A percentile compares a stretch with the other conserved stretches of the same genome.
phyloP scores from a whole-genome alignment of 2,113 vertebrate genomes.

The Circaetus cinerascens region DNA sequence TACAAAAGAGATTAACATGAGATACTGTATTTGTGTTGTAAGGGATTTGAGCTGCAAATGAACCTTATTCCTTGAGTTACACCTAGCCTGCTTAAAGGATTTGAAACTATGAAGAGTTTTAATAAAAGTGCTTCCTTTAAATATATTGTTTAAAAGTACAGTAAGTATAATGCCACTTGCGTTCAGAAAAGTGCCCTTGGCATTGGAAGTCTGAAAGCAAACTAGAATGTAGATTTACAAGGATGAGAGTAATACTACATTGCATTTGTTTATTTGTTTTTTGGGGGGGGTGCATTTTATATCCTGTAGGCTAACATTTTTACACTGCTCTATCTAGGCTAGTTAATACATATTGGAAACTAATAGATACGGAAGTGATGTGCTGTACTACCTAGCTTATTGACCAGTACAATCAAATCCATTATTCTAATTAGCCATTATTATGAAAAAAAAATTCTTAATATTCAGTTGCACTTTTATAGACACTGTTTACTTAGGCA shows the following conservation, averaged over 20 bases:
- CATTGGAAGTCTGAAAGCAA: conserved; percentile 1
- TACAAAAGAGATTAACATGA: not conserved
- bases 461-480: not conserved
- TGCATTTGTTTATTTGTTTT: not conserved
- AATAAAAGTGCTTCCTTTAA: conserved; percentile 33
- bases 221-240: not conserved
- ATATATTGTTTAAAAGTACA: conserved; percentile 42
- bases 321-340: not conserved
- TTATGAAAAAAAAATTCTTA: not conserved
- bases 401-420: not conserved
- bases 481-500: not conserved
- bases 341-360: not conserved
- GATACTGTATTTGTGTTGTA: conserved; percentile 4
- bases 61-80: not conserved
- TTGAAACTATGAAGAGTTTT: conserved; percentile 35
- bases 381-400: not conserved
- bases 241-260: not conserved
- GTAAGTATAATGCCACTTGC: not conserved
- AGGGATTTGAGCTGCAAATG: conserved; percentile 12
- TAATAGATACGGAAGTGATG: not conserved
- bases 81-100: conserved; percentile 44
- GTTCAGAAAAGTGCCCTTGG: conserved; percentile 19
- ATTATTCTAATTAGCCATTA: not conserved
- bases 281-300: not conserved
- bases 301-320: not conserved